phyloP scores from a whole-genome alignment of 35 echinoderm and acorn worm genomes.

The Strongylocentrotus purpuratus region DNA sequence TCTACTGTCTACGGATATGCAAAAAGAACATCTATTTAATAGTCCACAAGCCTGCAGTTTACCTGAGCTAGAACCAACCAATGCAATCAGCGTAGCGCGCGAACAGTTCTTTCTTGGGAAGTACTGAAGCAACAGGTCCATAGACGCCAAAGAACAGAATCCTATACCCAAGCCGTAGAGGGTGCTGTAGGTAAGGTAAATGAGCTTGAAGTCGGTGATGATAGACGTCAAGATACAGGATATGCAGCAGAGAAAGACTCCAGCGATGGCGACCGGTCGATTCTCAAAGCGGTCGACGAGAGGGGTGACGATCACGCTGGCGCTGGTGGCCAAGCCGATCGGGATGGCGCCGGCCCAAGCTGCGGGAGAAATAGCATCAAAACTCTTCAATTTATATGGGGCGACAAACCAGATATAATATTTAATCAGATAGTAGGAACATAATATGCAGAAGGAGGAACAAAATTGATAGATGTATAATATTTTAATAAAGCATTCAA shows the following conservation, averaged over 20 bases:
- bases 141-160: slow-evolving; percentile 70
- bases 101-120: slow-evolving; percentile 76
- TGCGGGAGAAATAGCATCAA: background rate
- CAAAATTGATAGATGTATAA: too few species aligned
- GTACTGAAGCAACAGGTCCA: slow-evolving; percentile 77
- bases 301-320: slow-evolving; percentile 65
- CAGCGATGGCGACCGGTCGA: slow-evolving; percentile 53
- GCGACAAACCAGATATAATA: too few species aligned
- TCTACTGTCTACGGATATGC: background rate
- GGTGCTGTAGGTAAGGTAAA: slow-evolving; percentile 75
- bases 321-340: slow-evolving; percentile 76
- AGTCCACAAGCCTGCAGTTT: background rate
- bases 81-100: slow-evolving; percentile 65
- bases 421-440: too few species aligned
- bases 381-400: too few species aligned
- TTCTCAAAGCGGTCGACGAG: slow-evolving; percentile 69
- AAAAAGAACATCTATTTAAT: slow-evolving; percentile 4
- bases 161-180: slow-evolving; percentile 76
- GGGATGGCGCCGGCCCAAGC: slow-evolving; percentile 84
- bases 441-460: too few species aligned
- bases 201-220: slow-evolving; percentile 56
- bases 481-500: too few species aligned
- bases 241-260: slow-evolving; percentile 59
- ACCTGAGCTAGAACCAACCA: slow-evolving; percentile 78
- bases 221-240: slow-evolving; percentile 61